Percentiles rank a stretch among this genome's conserved stretches.
Evolutionary conservation across 2,113 vertebrate genomes (phyloP).

Genomic region (Embiotoca jacksoni): DNA sequence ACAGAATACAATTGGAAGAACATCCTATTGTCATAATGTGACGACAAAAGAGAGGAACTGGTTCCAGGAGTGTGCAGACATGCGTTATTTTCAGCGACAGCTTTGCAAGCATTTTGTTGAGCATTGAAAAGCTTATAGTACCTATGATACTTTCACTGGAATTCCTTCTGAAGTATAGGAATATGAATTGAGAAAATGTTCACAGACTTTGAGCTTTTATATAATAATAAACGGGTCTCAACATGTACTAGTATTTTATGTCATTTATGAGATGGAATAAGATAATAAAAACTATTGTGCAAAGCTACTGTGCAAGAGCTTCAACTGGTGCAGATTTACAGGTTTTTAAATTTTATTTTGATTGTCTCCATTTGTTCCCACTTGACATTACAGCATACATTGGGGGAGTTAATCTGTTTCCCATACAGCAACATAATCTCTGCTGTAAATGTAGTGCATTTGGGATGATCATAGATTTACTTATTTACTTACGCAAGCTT

Average conservation of each 20-base stretch:
- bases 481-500: conserved; percentile 25
- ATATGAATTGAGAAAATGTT: not conserved
- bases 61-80: conserved; percentile 8
- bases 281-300: not conserved
- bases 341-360: not conserved
- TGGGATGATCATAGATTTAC: conserved; percentile 31
- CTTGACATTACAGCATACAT: not conserved
- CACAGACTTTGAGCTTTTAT: not conserved
- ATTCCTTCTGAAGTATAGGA: not conserved
- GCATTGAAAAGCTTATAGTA: not conserved
- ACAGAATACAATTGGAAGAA: conserved; percentile 28
- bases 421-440: conserved; percentile 30
- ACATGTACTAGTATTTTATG: not conserved
- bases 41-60: conserved; percentile 27
- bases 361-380: not conserved
- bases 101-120: not conserved
- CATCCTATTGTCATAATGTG: conserved; percentile 51
- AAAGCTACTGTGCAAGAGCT: not conserved
- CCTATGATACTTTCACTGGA: not conserved
- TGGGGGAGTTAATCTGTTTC: conserved; percentile 8
- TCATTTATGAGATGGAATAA: conserved; percentile 1
- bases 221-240: conserved; percentile 7
- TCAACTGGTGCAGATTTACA: not conserved
- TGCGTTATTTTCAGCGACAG: not conserved
- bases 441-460: conserved; percentile 23